Base-by-base conservation (phyloP, 2,797 vertebrate species). In the Girardinus metallicus region DNA sequence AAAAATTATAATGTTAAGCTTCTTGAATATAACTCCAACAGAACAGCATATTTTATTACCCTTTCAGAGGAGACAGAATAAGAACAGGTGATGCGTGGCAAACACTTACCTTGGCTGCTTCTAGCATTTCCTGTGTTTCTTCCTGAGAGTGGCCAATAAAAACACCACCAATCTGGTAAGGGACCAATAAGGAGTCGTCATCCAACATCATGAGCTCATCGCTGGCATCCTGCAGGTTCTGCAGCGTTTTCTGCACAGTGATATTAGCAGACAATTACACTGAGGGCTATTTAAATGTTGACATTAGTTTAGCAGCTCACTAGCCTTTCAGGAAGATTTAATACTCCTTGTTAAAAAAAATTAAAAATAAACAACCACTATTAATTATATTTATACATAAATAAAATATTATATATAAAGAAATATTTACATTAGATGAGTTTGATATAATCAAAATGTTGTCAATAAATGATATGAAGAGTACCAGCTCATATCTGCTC, bases 91-190 rank as follows among this genome's bases (percentile, higher is more conserved):
- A 18, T 12, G 21, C 9, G 9, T 43, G 13, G 44, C 77, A 34
- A 2, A 49, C 15, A 16, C 62, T 2, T 43, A 99, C 99, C 97
- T 99, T 99, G 5, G 97, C 97, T 41, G 96, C 96, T 88, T 98
- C 98, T 86, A 99, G 93, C 98, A 99, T 98, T 81, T 98, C 97
- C 66, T 99, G 97, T 0, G 98, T 99, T 87, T 99, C 97, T 13
- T 99, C 98, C 87, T 99, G 98, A 34, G 97, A 96, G 84, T 99
- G 98, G 39, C 97, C 98, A 88, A 99, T 97, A 86, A 99, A 99
- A 8, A 99, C 97, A 3, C 99, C 97, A 2, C 99, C 99, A 0
- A 99, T 99, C 80, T 99, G 98, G 89, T 99, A 99, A 0, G 98
- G 98, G 47, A 99, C 96, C 84, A 97, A 88, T 1, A 97, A 74